phyloP scores from a whole-genome alignment of 1,140 invertebrate species.

The Semibalanus balanoides region DNA sequence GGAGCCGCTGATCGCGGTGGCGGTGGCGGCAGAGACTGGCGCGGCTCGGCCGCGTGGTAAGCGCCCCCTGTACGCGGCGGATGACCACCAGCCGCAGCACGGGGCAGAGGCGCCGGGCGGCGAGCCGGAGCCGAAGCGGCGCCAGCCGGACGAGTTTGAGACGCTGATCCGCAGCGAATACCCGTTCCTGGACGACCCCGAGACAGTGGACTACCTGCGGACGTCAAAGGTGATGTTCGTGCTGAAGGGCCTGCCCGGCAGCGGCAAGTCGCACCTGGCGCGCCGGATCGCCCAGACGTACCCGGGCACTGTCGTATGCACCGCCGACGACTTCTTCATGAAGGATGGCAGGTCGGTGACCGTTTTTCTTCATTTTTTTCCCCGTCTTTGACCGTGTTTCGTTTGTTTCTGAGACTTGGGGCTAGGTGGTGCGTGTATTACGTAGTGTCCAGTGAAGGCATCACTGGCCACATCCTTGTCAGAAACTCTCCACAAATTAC shows the following conservation, averaged over 20 bases:
- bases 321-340: slow-evolving; percentile 30
- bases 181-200: not conserved
- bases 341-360: slow-evolving; percentile 21
- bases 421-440: too few species aligned
- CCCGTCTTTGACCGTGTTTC: too few species aligned
- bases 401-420: too few species aligned
- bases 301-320: slow-evolving; percentile 23
- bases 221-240: slow-evolving; percentile 25
- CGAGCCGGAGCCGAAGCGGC: not conserved
- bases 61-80: too few species aligned
- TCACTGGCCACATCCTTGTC: too few species aligned
- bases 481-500: too few species aligned
- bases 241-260: slow-evolving; percentile 31
- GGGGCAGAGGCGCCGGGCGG: too few species aligned
- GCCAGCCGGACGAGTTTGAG: not conserved
- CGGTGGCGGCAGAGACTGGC: too few species aligned
- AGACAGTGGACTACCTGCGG: not conserved
- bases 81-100: too few species aligned
- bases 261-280: slow-evolving; percentile 30
- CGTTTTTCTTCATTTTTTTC: not conserved
- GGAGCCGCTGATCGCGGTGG: too few species aligned
- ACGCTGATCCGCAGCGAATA: not conserved
- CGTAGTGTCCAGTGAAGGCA: too few species aligned
- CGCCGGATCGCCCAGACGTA: slow-evolving; percentile 23
- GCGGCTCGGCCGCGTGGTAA: too few species aligned